Conservation (phyloP, 2,888 invertebrate genomes). For the Agriopis marginaria region DNA sequence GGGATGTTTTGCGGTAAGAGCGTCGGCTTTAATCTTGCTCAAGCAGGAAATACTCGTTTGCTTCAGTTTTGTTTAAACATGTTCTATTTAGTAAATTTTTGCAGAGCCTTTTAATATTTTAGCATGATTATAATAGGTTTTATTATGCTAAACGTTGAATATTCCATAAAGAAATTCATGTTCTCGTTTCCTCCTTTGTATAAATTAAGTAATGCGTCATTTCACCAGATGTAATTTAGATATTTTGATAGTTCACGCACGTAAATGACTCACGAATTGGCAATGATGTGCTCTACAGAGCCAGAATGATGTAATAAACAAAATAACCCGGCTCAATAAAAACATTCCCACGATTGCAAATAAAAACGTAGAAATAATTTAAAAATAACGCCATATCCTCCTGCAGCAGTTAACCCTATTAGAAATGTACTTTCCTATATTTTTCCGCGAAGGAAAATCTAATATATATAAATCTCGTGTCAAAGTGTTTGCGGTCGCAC, state of each 20-base stretch:
- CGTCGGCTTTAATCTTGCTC: background rate
- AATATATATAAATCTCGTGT: too few species aligned
- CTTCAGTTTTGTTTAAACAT: background rate
- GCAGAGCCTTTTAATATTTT: background rate
- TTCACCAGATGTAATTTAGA: constrained; percentile 25
- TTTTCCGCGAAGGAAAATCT: too few species aligned
- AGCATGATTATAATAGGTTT: background rate
- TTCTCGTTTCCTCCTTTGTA: constrained; percentile 6
- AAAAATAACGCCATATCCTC: too few species aligned
- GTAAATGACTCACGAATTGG: constrained; percentile 28
- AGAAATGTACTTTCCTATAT: too few species aligned
- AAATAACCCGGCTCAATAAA: constrained; percentile 19
- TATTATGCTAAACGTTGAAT: background rate
- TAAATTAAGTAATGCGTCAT: constrained; percentile 31
- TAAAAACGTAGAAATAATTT: constrained; percentile 2
- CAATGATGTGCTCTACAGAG: constrained; percentile 25
- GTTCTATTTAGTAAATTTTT: background rate
- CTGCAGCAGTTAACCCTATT: too few species aligned
- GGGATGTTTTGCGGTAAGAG: background rate
- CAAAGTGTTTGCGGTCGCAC: too few species aligned
- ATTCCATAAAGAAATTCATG: background rate
- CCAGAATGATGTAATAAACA: constrained; percentile 27
- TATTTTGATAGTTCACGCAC: constrained; percentile 28
- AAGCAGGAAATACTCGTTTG: background rate
- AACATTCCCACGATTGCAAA: constrained; percentile 12